Evolutionary conservation across 2,888 invertebrate genomes (phyloP).

Genomic region (Leptinotarsa tumamoca): DNA sequence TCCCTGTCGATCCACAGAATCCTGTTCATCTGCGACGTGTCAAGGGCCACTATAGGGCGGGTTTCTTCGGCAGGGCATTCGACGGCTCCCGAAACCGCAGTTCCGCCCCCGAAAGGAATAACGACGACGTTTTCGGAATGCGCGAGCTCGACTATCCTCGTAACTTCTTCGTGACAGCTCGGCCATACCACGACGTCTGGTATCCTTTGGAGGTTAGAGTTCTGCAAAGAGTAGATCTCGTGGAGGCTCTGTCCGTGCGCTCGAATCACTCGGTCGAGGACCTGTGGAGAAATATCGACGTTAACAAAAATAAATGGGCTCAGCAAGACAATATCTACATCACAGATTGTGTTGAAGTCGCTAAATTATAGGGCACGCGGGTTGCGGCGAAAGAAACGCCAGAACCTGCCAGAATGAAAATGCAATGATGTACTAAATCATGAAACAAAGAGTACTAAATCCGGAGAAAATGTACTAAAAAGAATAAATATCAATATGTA

Average conservation of each 20-base stretch:
- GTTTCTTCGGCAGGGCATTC: conserved; percentile 84
- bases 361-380: too few relatives aligned
- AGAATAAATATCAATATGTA: too few relatives aligned
- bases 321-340: too few relatives aligned
- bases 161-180: conserved; percentile 85
- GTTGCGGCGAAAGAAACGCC: too few relatives aligned
- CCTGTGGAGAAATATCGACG: conserved; percentile 24
- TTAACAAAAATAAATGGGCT: too few relatives aligned
- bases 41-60: conserved; percentile 87
- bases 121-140: conserved; percentile 81
- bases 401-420: too few relatives aligned
- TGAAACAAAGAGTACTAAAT: too few relatives aligned
- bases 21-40: conserved; percentile 96
- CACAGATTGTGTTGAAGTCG: too few relatives aligned
- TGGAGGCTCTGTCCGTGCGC: conserved; percentile 94
- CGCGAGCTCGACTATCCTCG: conserved; percentile 82
- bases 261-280: conserved; percentile 84
- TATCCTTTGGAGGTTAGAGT: conserved; percentile 82
- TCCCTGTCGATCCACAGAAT: conserved; percentile 93
- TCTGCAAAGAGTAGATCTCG: conserved; percentile 85
- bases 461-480: too few relatives aligned
- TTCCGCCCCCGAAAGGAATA: conserved; percentile 84
- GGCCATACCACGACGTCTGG: conserved; percentile 97
- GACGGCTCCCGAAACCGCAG: conserved; percentile 64
- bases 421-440: too few relatives aligned